phyloP scores from a whole-genome alignment of 2,797 vertebrate species.

The Pelobates cultripes region DNA sequence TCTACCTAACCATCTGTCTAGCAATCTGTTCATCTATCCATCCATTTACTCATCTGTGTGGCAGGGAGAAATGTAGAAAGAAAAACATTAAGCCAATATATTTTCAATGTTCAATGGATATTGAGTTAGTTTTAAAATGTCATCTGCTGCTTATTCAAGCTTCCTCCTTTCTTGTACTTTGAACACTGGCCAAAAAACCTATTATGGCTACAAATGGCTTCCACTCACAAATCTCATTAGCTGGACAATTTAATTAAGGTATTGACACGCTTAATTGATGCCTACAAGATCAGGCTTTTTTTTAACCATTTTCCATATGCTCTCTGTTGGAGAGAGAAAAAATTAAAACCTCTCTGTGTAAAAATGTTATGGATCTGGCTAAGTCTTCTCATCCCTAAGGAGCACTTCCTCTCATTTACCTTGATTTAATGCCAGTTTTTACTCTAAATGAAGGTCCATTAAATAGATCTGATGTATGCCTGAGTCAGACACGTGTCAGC shows the following conservation, averaged over 20 bases:
- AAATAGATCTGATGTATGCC: conserved; percentile 78
- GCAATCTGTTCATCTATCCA: neutral
- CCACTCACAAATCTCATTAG: conserved; percentile 98
- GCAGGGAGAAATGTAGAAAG: neutral
- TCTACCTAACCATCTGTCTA: too few relatives aligned
- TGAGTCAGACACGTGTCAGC: conserved; percentile 80
- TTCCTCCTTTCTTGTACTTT: conserved; percentile 91
- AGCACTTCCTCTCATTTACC: conserved; percentile 87
- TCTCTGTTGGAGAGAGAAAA: conserved; percentile 67
- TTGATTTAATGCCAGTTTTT: conserved; percentile 85
- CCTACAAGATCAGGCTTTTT: conserved; percentile 86
- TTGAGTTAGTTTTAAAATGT: conserved; percentile 60
- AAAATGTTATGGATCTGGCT: conserved; percentile 78
- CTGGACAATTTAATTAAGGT: conserved; percentile 98
- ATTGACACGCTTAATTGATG: conserved; percentile 99
- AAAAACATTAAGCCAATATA: neutral
- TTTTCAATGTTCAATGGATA: neutral
- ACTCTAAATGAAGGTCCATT: conserved; percentile 72
- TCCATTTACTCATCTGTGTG: neutral
- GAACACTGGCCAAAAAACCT: conserved; percentile 96
- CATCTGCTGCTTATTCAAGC: conserved; percentile 75
- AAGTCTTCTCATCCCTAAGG: conserved; percentile 78
- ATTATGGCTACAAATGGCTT: conserved; percentile 98
- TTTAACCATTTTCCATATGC: conserved; percentile 87
- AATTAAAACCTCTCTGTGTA: conserved; percentile 67